Evolutionary conservation across 2,888 invertebrate genomes (phyloP).

Genomic region (Spodoptera littoralis): DNA sequence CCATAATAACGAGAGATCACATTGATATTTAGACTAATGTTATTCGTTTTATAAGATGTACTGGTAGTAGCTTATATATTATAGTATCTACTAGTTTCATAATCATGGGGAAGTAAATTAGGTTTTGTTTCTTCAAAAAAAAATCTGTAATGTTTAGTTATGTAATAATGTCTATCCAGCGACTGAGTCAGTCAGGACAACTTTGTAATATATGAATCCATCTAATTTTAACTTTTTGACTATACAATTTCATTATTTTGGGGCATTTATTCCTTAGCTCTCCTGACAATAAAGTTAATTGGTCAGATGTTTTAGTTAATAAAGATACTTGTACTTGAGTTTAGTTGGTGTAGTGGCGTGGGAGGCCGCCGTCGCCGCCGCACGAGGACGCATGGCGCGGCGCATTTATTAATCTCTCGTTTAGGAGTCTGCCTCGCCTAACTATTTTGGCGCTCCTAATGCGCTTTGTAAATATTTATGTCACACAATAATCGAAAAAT

Average conservation of each 20-base stretch:
- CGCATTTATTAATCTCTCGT: constrained; percentile 69
- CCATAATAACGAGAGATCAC: constrained; percentile 82
- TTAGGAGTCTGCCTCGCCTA: constrained; percentile 82
- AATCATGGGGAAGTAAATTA: constrained; percentile 76
- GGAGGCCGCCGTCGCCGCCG: constrained; percentile 45
- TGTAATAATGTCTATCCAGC: constrained; percentile 74
- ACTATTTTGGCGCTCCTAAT: constrained; percentile 80
- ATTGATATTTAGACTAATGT: constrained; percentile 85
- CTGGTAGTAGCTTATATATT: constrained; percentile 79
- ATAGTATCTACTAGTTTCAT: constrained; percentile 79
- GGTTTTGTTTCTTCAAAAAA: constrained; percentile 71
- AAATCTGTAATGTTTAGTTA: constrained; percentile 70
- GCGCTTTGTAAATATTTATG: constrained; percentile 89
- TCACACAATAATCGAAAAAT: constrained; percentile 88
- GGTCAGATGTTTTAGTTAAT: constrained; percentile 84
- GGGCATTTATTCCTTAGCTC: constrained; percentile 83
- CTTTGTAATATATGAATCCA: constrained; percentile 72
- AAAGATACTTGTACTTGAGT: constrained; percentile 77
- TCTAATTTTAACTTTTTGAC: constrained; percentile 83
- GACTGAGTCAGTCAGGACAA: constrained; percentile 78
- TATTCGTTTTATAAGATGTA: constrained; percentile 85
- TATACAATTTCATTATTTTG: constrained; percentile 75
- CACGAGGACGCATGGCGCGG: constrained; percentile 53
- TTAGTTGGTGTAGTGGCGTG: constrained; percentile 54
- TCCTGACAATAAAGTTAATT: constrained; percentile 78